Conservation (phyloP, 1,140 invertebrate genomes). For the Aporrectodea caliginosa region DNA sequence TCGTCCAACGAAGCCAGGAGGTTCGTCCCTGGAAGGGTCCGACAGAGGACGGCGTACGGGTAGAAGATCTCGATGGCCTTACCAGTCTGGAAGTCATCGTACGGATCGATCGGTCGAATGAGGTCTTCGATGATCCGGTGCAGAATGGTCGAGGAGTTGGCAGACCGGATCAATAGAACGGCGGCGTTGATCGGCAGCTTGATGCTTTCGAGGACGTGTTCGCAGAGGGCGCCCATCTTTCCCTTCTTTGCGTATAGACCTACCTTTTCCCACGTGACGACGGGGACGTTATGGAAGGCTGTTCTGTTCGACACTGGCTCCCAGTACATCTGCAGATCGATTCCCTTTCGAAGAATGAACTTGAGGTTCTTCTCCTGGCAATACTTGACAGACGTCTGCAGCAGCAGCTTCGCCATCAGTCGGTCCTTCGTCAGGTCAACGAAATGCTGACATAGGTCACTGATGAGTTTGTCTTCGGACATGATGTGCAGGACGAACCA, state of each 20-base stretch:
- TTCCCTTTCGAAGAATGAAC: neutral
- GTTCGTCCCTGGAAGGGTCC: neutral
- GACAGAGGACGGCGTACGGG: neutral
- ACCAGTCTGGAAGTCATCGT: neutral
- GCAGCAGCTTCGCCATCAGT: neutral
- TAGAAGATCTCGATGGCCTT: neutral
- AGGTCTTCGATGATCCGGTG: neutral
- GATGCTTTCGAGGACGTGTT: neutral
- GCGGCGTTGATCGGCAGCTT: neutral
- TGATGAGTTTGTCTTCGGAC: neutral
- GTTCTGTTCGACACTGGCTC: neutral
- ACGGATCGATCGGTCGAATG: neutral
- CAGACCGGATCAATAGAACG: neutral
- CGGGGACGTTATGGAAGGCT: neutral
- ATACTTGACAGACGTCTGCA: neutral
- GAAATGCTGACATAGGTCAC: neutral
- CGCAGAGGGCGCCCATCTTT: neutral
- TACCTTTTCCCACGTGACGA: neutral
- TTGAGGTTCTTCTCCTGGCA: neutral
- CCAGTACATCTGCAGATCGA: neutral
- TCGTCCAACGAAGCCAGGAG: neutral
- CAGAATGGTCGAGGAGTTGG: neutral
- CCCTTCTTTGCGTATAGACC: neutral
- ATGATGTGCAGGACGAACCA: neutral
- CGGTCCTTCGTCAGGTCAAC: neutral